Evolutionary conservation across 2,888 invertebrate species (phyloP), one percentile per base, ranked within the genome.

Genomic region (Sceliomorpha sp.): DNA sequence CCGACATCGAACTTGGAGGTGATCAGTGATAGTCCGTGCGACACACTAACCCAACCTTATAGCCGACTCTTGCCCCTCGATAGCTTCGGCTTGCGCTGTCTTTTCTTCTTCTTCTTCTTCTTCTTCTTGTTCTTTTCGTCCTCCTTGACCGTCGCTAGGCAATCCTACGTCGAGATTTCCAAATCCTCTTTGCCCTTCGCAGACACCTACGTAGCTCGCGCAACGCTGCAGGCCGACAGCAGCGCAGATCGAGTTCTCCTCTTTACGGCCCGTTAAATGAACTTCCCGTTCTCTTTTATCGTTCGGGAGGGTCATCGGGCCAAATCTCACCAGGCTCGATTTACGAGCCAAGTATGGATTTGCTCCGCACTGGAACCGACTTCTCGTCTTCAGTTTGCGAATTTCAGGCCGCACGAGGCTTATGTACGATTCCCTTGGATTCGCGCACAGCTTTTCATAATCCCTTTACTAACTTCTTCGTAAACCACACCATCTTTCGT

Each of bases 241-340:
- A 34, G 36, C 12, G 44, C 66, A 36, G 51, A 56, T 58, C 51
- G 27, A 68, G 69, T 73, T 72, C 67, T 80, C 76, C 74, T 73
- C 73, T 81, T 87, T 87, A 87, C 82, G 76, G 83, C 77, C 85
- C 79, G 85, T 83, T 85, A 86, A 87, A 87, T 87, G 86, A 85
- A 85, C 85, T 87, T 77, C 78, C 80, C 78, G 80, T 77, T 80
- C 79, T 82, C 84, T 83, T 85, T 86, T 86, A 86, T 84, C 84
- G 80, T 70, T 73, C 75, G 64, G 71, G 60, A 71, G 76, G 83
- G 79, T 84, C 82, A 79, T 84, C 79, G 76, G 76, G 75, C 75
- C 75, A 70, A 72, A 78, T 73, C 76, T 78, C 75, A 72, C 40
- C 73, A 48, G 66, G 47, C 56, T 69, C 83, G 78, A 85, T 85